Conservation (phyloP, 2,113 vertebrate species). For the Pseudorasbora parva region DNA sequence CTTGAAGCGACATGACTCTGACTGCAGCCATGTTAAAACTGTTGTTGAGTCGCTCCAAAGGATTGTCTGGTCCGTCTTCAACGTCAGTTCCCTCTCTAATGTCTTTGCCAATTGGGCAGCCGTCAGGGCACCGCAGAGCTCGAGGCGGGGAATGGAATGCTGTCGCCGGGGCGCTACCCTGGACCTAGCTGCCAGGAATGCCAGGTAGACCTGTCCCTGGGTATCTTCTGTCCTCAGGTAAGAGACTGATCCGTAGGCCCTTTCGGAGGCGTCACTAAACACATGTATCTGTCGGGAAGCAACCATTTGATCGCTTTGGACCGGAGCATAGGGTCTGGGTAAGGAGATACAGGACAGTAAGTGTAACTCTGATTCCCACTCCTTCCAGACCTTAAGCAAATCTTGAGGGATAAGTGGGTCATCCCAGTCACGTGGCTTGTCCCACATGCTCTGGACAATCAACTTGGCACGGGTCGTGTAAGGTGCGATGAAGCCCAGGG, state of each 20-base stretch:
- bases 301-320: neutral
- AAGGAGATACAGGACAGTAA: neutral
- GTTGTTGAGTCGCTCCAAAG: neutral
- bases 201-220: neutral
- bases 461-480: neutral
- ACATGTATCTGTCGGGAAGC: neutral
- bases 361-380: neutral
- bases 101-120: neutral
- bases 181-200: neutral
- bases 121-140: neutral
- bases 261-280: neutral
- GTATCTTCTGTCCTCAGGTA: too few species aligned
- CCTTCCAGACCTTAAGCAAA: neutral
- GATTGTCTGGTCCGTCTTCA: too few species aligned
- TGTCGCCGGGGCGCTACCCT: neutral
- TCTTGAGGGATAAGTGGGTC: neutral
- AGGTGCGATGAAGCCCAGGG: neutral
- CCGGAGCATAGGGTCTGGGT: neutral
- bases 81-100: too few species aligned
- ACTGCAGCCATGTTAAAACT: neutral
- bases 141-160: neutral
- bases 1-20: too few species aligned
- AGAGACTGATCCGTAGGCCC: too few species aligned
- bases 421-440: neutral
- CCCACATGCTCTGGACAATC: neutral